These are phyloP conservation scores for Pangasius macronema DNA, from an alignment of 2,797 vertebrate genomes.

Conservation along the genomic window DNA sequence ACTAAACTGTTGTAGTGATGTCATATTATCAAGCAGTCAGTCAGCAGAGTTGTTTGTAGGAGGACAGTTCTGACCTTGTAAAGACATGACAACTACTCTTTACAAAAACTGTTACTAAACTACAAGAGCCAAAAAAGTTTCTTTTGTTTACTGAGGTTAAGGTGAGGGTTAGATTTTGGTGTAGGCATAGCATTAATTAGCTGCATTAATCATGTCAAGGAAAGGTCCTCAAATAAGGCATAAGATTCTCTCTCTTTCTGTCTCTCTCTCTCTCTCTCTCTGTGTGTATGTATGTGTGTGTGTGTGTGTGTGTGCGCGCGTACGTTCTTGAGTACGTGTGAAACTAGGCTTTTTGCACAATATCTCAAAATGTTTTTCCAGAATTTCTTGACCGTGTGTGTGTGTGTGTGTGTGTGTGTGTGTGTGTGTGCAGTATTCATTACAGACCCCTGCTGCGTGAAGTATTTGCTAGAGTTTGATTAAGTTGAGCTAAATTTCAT, in stretches of 20 bases:
- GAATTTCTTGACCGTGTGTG: not conserved
- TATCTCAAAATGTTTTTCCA: not conserved
- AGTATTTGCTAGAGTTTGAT: slow-evolving; percentile 55
- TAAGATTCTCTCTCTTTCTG: too few species aligned
- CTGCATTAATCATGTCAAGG: not conserved
- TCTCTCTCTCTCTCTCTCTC: too few species aligned
- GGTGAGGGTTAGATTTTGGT: not conserved
- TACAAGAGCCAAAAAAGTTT: not conserved
- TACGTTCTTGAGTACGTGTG: not conserved
- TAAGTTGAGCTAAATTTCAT: slow-evolving; percentile 58
- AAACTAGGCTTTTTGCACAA: not conserved
- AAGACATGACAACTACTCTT: not conserved
- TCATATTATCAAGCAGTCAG: not conserved
- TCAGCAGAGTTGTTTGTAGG: not conserved
- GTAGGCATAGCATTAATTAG: slow-evolving; percentile 2
- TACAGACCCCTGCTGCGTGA: slow-evolving; percentile 46
- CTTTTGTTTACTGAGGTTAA: not conserved
- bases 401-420: slow-evolving; percentile 15
- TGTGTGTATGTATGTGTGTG: not conserved
- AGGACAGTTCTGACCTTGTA: not conserved
- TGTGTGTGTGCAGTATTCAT: slow-evolving; percentile 39
- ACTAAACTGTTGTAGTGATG: not conserved
- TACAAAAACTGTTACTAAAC: not conserved
- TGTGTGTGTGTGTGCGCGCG: not conserved
- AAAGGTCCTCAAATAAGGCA: not conserved